phyloP scores from a whole-genome alignment of 2,113 vertebrate species.

The Mormyrus lacerda region DNA sequence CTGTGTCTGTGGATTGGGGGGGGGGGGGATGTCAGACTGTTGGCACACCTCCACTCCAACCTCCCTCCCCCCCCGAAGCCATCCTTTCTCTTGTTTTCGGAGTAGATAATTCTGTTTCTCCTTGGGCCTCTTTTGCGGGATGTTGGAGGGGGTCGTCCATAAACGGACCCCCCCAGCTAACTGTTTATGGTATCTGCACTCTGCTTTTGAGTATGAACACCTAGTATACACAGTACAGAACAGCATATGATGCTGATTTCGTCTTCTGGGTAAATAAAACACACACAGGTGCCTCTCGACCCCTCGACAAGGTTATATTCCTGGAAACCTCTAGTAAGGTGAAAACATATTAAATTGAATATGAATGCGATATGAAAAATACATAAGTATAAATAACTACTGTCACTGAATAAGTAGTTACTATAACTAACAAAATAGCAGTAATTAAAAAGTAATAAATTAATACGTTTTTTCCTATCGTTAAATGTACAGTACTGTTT shows the following conservation, averaged over 20 bases:
- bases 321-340: background rate
- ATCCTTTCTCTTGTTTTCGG: background rate
- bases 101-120: background rate
- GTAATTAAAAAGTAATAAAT: background rate
- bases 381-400: background rate
- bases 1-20: constrained; percentile 8
- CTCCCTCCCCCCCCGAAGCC: background rate
- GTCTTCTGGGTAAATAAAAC: background rate
- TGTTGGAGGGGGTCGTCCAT: background rate
- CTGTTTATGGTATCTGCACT: background rate
- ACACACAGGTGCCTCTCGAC: background rate
- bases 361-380: background rate
- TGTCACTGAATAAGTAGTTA: background rate
- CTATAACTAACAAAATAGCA: background rate
- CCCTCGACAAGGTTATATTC: background rate
- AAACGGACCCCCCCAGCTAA: background rate
- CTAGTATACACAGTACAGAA: background rate
- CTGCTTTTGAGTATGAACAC: background rate
- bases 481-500: background rate
- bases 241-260: background rate
- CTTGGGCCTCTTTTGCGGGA: background rate
- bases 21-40: background rate
- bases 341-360: background rate
- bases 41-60: background rate
- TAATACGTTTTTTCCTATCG: background rate